Percentiles rank a stretch among this genome's conserved stretches.
Evolutionary conservation across 2,888 invertebrate genomes (phyloP).

Genomic region (Callyntrura sp.): DNA sequence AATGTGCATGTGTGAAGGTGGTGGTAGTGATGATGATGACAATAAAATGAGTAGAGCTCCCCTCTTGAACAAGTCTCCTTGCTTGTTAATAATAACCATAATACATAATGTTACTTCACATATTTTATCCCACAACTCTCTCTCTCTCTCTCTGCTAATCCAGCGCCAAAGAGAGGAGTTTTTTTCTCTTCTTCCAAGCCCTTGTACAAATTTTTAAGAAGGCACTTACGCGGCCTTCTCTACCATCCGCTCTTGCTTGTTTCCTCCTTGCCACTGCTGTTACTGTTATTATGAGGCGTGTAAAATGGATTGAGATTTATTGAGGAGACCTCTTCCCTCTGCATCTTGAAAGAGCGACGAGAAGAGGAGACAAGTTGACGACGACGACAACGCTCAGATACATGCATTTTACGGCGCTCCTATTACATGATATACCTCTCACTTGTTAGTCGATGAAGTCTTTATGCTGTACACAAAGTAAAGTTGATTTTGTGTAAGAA

Average conservation of each 20-base stretch:
- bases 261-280: slow-evolving; percentile 8
- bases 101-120: slow-evolving; percentile 27
- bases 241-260: slow-evolving; percentile 2
- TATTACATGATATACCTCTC: neutral
- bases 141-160: neutral
- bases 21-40: neutral
- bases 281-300: slow-evolving; percentile 67
- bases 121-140: neutral
- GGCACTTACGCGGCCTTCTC: slow-evolving; percentile 44
- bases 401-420: neutral
- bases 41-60: slow-evolving; percentile 30
- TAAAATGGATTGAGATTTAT: slow-evolving; percentile 80
- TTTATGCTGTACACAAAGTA: neutral
- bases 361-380: slow-evolving; percentile 75
- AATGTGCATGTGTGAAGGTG: slow-evolving; percentile 48
- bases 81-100: slow-evolving; percentile 38
- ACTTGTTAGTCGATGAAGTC: neutral
- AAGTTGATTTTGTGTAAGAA: neutral
- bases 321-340: slow-evolving; percentile 67
- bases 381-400: neutral
- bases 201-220: slow-evolving; percentile 60
- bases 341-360: slow-evolving; percentile 35
- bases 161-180: neutral
- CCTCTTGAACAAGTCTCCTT: neutral
- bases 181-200: slow-evolving; percentile 36